Conservation (phyloP, 2,888 invertebrate species). For the Beris morrisii region DNA sequence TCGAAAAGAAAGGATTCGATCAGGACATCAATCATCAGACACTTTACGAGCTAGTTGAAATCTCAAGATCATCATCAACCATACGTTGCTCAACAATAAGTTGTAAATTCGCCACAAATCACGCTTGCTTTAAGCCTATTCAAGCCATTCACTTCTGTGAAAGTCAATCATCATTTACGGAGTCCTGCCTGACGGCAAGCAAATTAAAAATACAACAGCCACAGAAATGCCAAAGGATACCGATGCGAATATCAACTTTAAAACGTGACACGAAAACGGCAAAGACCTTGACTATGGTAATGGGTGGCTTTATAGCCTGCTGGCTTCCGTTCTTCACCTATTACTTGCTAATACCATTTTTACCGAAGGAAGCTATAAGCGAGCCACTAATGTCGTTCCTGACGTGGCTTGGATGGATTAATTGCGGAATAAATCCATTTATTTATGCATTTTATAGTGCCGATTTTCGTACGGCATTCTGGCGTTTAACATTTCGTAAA, state of each 20-base stretch:
- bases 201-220: conserved; percentile 30
- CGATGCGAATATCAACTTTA: conserved; percentile 64
- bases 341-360: conserved; percentile 78
- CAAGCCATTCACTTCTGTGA: conserved; percentile 47
- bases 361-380: conserved; percentile 64
- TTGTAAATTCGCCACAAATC: conserved; percentile 42
- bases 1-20: conserved; percentile 11
- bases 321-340: conserved; percentile 88
- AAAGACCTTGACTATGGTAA: conserved; percentile 82
- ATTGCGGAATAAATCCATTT: conserved; percentile 87
- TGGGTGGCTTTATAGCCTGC: conserved; percentile 84
- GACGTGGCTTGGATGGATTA: conserved; percentile 89
- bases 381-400: conserved; percentile 71
- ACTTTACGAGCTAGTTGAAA: conserved; percentile 51
- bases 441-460: conserved; percentile 89
- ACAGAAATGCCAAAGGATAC: conserved; percentile 32
- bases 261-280: conserved; percentile 85
- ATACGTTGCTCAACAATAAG: conserved; percentile 49
- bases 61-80: conserved; percentile 48
- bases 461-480: conserved; percentile 83
- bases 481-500: conserved; percentile 67
- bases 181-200: conserved; percentile 44
- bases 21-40: conserved; percentile 10
- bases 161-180: conserved; percentile 47
- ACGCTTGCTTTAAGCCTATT: conserved; percentile 40